phyloP scores from a whole-genome alignment of 2,113 vertebrate species.

The Aptenodytes patagonicus region DNA sequence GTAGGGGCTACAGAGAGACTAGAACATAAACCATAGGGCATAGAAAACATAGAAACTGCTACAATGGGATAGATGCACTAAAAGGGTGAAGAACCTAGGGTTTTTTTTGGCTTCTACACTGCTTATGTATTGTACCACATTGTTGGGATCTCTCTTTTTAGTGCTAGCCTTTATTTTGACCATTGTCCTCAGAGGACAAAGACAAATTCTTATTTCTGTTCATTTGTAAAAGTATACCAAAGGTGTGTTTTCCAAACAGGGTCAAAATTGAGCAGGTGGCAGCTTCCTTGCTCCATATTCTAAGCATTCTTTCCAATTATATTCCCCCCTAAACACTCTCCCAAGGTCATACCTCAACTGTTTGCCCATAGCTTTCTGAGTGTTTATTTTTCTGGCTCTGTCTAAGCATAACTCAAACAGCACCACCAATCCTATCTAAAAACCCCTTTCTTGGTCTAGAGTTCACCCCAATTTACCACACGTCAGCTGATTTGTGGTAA shows the following conservation, averaged over 20 bases:
- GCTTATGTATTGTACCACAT: neutral
- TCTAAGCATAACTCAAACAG: neutral
- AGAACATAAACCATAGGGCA: neutral
- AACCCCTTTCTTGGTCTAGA: neutral
- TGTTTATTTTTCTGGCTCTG: neutral
- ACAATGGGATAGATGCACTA: neutral
- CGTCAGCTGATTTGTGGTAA: neutral
- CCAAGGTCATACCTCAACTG: neutral
- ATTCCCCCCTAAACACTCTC: neutral
- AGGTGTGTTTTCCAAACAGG: neutral
- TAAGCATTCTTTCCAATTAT: neutral
- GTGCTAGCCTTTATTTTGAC: neutral
- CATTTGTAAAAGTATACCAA: neutral
- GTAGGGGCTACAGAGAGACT: neutral
- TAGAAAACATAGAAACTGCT: neutral
- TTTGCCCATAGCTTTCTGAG: neutral
- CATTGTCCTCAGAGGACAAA: neutral
- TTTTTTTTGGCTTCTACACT: neutral
- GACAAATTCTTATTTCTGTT: neutral
- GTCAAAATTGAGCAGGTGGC: neutral
- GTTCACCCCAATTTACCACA: neutral
- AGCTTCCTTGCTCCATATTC: neutral
- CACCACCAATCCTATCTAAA: neutral
- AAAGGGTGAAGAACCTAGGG: neutral
- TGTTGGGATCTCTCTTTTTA: neutral